Conservation (phyloP, 2,888 invertebrate species). For the Drosophila pegasa region DNA sequence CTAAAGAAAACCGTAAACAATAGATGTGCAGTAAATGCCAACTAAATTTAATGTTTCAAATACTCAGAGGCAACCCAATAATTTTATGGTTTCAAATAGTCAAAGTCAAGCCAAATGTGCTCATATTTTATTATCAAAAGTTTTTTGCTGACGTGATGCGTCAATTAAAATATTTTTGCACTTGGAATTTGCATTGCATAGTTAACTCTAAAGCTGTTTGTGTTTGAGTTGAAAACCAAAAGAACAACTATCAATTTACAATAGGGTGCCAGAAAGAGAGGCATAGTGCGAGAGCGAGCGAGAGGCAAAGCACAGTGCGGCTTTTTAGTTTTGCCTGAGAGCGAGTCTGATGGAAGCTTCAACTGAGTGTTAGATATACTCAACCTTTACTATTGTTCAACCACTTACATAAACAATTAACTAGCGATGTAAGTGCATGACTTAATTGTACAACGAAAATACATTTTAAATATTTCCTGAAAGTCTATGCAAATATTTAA, state of each 20-base stretch:
- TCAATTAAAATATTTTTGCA: constrained; percentile 50
- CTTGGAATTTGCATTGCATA: constrained; percentile 64
- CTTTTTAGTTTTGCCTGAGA: constrained; percentile 4
- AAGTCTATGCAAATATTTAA: neutral
- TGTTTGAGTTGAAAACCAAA: constrained; percentile 43
- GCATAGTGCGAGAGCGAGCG: neutral
- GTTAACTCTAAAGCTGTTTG: constrained; percentile 25
- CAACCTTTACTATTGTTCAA: constrained; percentile 24
- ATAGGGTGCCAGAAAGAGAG: constrained; percentile 22
- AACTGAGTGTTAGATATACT: neutral
- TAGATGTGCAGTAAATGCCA: neutral
- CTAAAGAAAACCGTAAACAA: neutral
- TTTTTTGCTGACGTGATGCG: constrained; percentile 22
- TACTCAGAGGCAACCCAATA: neutral
- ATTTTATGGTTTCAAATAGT: neutral
- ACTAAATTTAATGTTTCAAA: neutral
- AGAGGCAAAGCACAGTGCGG: neutral
- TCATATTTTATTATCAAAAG: neutral
- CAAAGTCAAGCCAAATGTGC: neutral
- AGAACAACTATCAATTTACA: constrained; percentile 65
- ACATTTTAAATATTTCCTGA: constrained; percentile 3
- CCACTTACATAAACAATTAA: constrained; percentile 29
- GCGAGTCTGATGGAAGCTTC: neutral
- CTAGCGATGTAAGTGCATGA: constrained; percentile 33
- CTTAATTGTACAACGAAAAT: constrained; percentile 33